A percentile compares a stretch with the other conserved stretches of the same genome.
These are phyloP conservation scores for Cryptus armator DNA, from an alignment of 2,888 invertebrate genomes.

Conservation along the genomic window DNA sequence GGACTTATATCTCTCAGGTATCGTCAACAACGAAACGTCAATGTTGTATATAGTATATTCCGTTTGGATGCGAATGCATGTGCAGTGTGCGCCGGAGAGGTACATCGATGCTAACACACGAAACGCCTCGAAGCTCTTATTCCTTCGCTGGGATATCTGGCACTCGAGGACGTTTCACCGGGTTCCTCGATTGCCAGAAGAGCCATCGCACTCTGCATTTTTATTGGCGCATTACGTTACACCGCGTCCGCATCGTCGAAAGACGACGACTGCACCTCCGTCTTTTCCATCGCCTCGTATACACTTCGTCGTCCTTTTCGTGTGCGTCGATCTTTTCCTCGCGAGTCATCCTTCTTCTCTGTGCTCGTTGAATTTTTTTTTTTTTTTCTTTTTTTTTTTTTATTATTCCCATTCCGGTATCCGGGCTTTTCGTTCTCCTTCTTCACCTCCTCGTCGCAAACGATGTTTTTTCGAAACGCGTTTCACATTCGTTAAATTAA, in stretches of 20 bases:
- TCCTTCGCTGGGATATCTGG: slow-evolving; percentile 26
- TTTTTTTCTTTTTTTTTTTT: background rate
- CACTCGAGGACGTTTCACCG: slow-evolving; percentile 58
- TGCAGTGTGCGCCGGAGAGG: slow-evolving; percentile 22
- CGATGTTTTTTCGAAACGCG: too few relatives aligned
- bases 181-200: slow-evolving; percentile 63
- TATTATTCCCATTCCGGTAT: slow-evolving; percentile 8
- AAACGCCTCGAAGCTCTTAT: slow-evolving; percentile 18
- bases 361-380: background rate
- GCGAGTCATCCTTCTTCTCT: slow-evolving; percentile 26
- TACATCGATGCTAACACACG: slow-evolving; percentile 21
- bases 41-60: background rate
- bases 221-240: slow-evolving; percentile 78
- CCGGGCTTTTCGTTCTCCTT: background rate
- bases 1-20: slow-evolving; percentile 13
- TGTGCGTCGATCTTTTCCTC: slow-evolving; percentile 32
- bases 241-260: slow-evolving; percentile 66
- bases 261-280: slow-evolving; percentile 56
- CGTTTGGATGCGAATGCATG: slow-evolving; percentile 31
- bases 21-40: slow-evolving; percentile 8
- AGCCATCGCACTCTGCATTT: slow-evolving; percentile 77
- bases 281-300: slow-evolving; percentile 41
- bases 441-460: background rate
- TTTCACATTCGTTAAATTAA: too few relatives aligned
- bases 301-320: slow-evolving; percentile 40